phyloP scores from a whole-genome alignment of 2,888 invertebrate species.

The Eilema caniola region DNA sequence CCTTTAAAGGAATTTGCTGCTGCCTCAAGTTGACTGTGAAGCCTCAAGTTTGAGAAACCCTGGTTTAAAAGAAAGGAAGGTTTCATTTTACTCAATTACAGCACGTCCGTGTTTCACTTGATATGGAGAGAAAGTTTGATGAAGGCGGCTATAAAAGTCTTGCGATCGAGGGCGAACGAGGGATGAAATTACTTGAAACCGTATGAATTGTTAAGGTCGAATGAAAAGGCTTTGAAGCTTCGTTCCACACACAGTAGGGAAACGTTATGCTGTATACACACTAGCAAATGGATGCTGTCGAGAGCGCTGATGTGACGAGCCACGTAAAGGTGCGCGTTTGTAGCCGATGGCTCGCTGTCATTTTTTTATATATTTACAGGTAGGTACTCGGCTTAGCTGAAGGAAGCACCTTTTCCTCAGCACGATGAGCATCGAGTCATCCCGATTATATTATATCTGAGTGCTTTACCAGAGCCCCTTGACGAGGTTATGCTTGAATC shows the following conservation, averaged over 20 bases:
- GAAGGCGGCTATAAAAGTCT: constrained; percentile 22
- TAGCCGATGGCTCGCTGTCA: too few species aligned
- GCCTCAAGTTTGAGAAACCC: not conserved
- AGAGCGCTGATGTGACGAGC: too few species aligned
- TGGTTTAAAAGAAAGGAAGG: not conserved
- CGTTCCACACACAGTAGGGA: constrained; percentile 1
- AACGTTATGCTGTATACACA: not conserved
- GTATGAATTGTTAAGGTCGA: constrained; percentile 11
- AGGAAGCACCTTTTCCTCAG: too few species aligned
- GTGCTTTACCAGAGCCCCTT: too few species aligned
- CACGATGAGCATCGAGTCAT: too few species aligned
- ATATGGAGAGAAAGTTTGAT: constrained; percentile 13
- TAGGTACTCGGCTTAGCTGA: too few species aligned
- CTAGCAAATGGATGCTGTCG: not conserved
- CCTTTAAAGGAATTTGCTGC: not conserved
- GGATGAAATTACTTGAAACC: constrained; percentile 10
- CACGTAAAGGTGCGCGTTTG: too few species aligned
- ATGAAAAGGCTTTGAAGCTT: not conserved
- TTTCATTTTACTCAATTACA: constrained; percentile 23
- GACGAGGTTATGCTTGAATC: too few species aligned
- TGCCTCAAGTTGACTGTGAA: not conserved
- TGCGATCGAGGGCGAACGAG: constrained; percentile 6
- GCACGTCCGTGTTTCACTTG: constrained; percentile 9
- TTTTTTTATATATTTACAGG: too few species aligned
- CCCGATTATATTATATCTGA: too few species aligned